Evolutionary conservation across 2,113 vertebrate species (phyloP).

Genomic region (Lepisosteus oculatus): DNA sequence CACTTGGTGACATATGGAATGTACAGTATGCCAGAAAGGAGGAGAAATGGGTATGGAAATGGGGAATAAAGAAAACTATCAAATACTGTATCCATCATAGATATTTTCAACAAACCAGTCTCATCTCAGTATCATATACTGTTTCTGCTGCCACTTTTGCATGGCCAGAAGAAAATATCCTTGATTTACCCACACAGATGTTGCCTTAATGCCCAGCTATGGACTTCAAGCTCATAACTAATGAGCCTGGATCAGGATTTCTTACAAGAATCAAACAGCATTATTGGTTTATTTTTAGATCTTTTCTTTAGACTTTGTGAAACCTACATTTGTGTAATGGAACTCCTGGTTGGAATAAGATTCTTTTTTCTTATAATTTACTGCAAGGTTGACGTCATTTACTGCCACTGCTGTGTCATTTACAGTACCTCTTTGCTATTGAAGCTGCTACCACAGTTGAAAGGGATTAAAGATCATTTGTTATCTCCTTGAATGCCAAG

Average conservation of each 20-base stretch:
- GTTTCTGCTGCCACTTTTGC: not conserved
- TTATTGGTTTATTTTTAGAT: constrained; percentile 3
- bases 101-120: not conserved
- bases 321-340: not conserved
- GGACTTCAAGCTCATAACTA: constrained; percentile 27
- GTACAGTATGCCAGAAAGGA: not conserved
- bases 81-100: not conserved
- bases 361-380: not conserved
- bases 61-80: not conserved
- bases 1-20: too few relatives aligned
- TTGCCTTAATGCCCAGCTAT: constrained; percentile 34
- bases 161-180: constrained; percentile 8
- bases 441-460: not conserved
- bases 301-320: not conserved
- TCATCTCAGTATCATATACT: not conserved
- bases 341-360: not conserved
- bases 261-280: constrained; percentile 14
- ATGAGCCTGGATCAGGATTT: constrained; percentile 32
- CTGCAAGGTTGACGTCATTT: not conserved
- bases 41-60: not conserved
- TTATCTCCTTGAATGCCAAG: not conserved
- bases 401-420: not conserved
- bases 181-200: constrained; percentile 33
- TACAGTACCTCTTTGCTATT: not conserved
- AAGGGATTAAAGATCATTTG: not conserved